Evolutionary conservation across 1,140 invertebrate genomes (phyloP), one percentile per base, ranked within the genome.

Genomic region (Coelopa frigida): DNA sequence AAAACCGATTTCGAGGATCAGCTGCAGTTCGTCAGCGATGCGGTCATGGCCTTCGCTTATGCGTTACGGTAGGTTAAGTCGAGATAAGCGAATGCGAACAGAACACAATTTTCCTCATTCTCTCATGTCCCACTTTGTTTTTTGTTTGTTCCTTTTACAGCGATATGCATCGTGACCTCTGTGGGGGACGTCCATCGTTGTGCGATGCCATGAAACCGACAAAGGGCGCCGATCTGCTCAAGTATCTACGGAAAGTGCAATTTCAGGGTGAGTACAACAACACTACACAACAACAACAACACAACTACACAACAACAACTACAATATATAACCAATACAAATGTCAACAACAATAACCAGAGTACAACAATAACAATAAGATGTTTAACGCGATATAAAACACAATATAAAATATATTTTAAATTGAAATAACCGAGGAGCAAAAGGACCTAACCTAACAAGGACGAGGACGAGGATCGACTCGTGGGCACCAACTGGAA

Each of bases 1-100:
- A 84, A 87, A 55, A 92, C 83, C 0, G 83, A 82, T 45, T 90
- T 91, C 54, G 91, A 94, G 68, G 81, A 84, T 55, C 91, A 94
- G 59, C 72, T 94, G 31, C 91, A 94, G 68, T 94, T 94, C 67
- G 90, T 94, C 20, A 89, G 85, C 21, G 90, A 94, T 68, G 89
- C 91, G 18, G 89, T 94, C 0, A 82, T 93, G 81, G 87, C 88
- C 3, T 93, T 94, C 64, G 89, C 86, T 20, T 83, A 89, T 57
- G 89, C 90, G 38, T 80, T 94, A 53, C 78, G 80, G 87, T 89
- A 15, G 22, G 20, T 3, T 26, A 31, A 41, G 7, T 41, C n/a
- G 18, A 22, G 3, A 23, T 3, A 22, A 23, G 15, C 39, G n/a
- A 18, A 48, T 4, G 21, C 20, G 4, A 20, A 27, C 12, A 14